A percentile compares a stretch with the other conserved stretches of the same genome.
Conservation (phyloP, 2,888 invertebrate species). For the Ectemnius lituratus region DNA sequence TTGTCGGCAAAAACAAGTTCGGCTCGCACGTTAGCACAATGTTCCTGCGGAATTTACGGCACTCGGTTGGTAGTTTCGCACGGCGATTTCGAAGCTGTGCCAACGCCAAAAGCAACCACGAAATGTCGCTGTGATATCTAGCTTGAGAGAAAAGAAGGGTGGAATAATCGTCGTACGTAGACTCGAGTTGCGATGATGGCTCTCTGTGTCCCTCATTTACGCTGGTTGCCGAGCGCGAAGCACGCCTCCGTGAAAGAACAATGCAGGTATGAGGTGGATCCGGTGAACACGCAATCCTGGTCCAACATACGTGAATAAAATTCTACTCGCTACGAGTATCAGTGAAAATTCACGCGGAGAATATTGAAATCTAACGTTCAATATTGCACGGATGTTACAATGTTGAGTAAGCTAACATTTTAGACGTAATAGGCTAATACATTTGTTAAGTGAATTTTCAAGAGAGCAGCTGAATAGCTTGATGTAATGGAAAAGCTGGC, state of each 20-base stretch:
- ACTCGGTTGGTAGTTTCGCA: not conserved
- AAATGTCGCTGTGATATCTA: too few relatives aligned
- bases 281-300: constrained; percentile 13
- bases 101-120: too few relatives aligned
- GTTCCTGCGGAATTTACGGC: not conserved
- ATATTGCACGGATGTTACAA: too few relatives aligned
- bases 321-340: not conserved
- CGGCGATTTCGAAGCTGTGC: not conserved
- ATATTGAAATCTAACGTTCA: too few relatives aligned
- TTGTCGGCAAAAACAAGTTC: not conserved
- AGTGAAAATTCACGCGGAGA: too few relatives aligned
- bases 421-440: too few relatives aligned
- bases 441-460: too few relatives aligned
- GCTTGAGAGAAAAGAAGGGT: constrained; percentile 15
- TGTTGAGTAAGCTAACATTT: too few relatives aligned
- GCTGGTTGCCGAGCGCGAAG: constrained; percentile 9
- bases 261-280: constrained; percentile 29
- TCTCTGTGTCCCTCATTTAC: constrained; percentile 23
- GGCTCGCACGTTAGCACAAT: not conserved
- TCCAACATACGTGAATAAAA: constrained; percentile 7
- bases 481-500: too few relatives aligned
- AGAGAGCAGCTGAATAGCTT: too few relatives aligned
- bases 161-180: constrained; percentile 43
- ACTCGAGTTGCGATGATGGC: constrained; percentile 8
- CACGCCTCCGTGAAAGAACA: constrained; percentile 35